A percentile compares a stretch with the other conserved stretches of the same genome.
Conservation (phyloP, 2,888 invertebrate species). For the Philonicus albiceps region DNA sequence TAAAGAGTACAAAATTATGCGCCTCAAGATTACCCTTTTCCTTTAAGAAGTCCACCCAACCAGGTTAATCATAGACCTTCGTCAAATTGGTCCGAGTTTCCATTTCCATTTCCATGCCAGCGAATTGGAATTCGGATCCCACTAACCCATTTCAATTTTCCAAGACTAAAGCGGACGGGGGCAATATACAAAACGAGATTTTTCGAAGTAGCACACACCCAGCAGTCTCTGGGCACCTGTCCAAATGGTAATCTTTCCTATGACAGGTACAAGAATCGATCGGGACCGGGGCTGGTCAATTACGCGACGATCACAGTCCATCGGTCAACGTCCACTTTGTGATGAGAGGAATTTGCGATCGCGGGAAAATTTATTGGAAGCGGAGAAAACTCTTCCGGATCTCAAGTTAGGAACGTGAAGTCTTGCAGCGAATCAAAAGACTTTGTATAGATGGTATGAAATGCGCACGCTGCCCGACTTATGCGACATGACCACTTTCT, state of each 20-base stretch:
- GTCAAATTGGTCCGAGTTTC: neutral
- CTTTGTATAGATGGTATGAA: neutral
- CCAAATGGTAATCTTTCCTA: neutral
- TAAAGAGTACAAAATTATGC: neutral
- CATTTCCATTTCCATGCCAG: neutral
- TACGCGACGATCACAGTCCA: neutral
- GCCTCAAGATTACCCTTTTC: neutral
- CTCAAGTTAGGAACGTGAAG: neutral
- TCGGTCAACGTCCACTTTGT: slow-evolving; percentile 13
- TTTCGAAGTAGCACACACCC: neutral
- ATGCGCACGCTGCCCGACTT: neutral
- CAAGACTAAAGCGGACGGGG: neutral
- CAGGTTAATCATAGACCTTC: slow-evolving; percentile 8
- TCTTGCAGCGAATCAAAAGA: neutral
- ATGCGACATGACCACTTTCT: neutral
- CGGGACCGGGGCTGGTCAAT: neutral
- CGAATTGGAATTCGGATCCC: neutral
- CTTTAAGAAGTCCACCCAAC: neutral
- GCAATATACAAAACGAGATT: neutral
- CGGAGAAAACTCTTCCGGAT: slow-evolving; percentile 9
- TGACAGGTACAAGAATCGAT: slow-evolving; percentile 21
- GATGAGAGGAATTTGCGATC: neutral
- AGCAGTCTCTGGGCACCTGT: neutral
- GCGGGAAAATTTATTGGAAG: slow-evolving; percentile 2
- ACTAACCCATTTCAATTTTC: slow-evolving; percentile 1